These are phyloP conservation scores for Pelagia noctiluca DNA, from an alignment of 30 jellyfish, hydroid and myxozoan genomes.

Conservation along the genomic window DNA sequence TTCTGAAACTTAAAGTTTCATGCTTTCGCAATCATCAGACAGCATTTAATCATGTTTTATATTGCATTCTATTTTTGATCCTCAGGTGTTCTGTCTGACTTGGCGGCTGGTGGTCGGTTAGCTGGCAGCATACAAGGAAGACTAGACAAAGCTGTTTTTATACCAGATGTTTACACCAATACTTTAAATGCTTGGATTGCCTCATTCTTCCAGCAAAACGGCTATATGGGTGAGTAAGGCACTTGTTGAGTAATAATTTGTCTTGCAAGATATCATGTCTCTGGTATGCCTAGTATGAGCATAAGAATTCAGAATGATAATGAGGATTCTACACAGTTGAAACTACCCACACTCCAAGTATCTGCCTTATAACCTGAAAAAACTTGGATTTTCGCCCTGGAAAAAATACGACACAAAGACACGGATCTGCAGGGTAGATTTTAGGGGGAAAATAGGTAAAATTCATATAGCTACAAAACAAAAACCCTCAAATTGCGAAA, in stretches of 20 bases:
- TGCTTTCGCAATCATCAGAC: no score
- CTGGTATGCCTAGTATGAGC: background rate
- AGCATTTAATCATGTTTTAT: background rate
- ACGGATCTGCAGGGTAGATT: no score
- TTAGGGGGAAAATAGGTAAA: no score
- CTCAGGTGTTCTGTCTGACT: constrained; percentile 71
- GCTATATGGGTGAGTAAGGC: constrained; percentile 72
- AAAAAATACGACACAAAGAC: no score
- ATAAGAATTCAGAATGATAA: background rate
- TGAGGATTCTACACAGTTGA: no score
- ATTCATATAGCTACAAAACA: no score
- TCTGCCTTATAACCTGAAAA: no score
- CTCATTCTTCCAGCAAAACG: constrained; percentile 77
- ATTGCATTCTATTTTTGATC: background rate
- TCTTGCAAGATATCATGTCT: background rate
- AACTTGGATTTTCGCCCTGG: no score
- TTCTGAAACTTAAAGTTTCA: no score
- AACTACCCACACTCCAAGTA: no score
- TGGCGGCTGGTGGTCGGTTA: constrained; percentile 67
- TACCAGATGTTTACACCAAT: constrained; percentile 83
- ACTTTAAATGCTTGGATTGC: constrained; percentile 77
- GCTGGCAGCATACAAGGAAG: constrained; percentile 91
- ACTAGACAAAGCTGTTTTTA: constrained; percentile 82
- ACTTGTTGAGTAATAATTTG: background rate
- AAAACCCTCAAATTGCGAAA: no score